Evolutionary conservation across 1,140 invertebrate species (phyloP).

Genomic region (Papilio polyxenes): DNA sequence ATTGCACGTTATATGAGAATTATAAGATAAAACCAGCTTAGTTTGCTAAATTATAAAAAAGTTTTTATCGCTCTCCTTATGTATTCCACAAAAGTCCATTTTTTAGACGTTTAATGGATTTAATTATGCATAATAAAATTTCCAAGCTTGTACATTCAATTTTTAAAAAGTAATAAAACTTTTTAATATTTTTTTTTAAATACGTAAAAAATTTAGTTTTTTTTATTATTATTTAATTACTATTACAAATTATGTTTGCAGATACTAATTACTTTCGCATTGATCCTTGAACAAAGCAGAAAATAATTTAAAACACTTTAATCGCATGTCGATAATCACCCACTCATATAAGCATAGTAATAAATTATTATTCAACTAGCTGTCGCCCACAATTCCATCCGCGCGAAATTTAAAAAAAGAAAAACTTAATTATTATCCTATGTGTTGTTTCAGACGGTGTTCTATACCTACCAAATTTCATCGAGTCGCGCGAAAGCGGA

Average conservation of each 20-base stretch:
- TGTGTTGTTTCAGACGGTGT: too few species aligned
- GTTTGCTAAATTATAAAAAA: not conserved
- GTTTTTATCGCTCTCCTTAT: not conserved
- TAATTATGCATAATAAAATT: too few species aligned
- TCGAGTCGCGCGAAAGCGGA: too few species aligned
- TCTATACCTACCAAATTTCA: too few species aligned
- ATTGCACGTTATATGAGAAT: not conserved
- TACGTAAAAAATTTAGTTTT: too few species aligned
- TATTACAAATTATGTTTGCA: not conserved
- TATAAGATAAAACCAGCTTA: not conserved
- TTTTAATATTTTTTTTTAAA: too few species aligned
- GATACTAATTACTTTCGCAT: not conserved
- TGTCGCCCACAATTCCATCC: too few species aligned
- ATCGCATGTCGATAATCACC: not conserved
- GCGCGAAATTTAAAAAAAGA: too few species aligned
- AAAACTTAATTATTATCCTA: too few species aligned
- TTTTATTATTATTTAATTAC: not conserved
- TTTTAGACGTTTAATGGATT: not conserved
- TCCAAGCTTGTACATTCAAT: not conserved
- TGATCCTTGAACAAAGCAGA: not conserved
- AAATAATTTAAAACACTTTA: not conserved
- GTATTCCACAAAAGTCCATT: not conserved
- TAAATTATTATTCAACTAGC: not conserved
- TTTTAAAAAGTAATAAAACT: too few species aligned
- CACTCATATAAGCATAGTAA: not conserved